Percentiles rank a stretch among this genome's conserved stretches.
Conservation (phyloP, 2,113 vertebrate genomes). For the Mustelus asterias region DNA sequence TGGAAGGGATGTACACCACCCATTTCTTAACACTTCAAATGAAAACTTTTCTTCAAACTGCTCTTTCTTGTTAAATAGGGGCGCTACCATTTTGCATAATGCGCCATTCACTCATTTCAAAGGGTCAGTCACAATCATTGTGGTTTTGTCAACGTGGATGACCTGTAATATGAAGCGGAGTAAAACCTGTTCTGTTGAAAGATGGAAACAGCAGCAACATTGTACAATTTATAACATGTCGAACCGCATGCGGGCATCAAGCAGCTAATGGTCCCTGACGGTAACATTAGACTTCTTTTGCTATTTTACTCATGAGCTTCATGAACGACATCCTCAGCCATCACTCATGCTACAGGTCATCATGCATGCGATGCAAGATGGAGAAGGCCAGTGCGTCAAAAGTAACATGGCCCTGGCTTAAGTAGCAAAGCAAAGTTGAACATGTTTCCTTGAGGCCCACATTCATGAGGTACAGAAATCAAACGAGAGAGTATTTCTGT, state of each 20-base stretch:
- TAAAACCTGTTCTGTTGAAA: slow-evolving; percentile 21
- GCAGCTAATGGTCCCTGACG: slow-evolving; percentile 33
- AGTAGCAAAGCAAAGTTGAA: neutral
- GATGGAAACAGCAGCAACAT: slow-evolving; percentile 16
- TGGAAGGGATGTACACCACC: neutral
- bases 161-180: slow-evolving; percentile 16
- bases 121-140: neutral
- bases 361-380: neutral
- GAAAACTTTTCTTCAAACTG: neutral
- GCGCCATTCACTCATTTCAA: neutral
- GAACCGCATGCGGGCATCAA: slow-evolving; percentile 15
- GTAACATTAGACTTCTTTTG: slow-evolving; percentile 25
- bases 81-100: neutral
- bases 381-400: neutral
- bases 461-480: slow-evolving; percentile 13
- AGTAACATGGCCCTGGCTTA: neutral
- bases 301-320: slow-evolving; percentile 22
- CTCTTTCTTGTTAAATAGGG: neutral
- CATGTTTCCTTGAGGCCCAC: neutral
- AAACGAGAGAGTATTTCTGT: neutral
- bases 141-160: slow-evolving; percentile 31
- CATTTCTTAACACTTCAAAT: neutral
- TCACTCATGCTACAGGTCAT: slow-evolving; percentile 7
- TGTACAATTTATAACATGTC: slow-evolving; percentile 20
- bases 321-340: slow-evolving; percentile 18